These are phyloP conservation scores for Pseudolycoriella hygida DNA, from an alignment of 2,888 invertebrate genomes.

Conservation along the genomic window DNA sequence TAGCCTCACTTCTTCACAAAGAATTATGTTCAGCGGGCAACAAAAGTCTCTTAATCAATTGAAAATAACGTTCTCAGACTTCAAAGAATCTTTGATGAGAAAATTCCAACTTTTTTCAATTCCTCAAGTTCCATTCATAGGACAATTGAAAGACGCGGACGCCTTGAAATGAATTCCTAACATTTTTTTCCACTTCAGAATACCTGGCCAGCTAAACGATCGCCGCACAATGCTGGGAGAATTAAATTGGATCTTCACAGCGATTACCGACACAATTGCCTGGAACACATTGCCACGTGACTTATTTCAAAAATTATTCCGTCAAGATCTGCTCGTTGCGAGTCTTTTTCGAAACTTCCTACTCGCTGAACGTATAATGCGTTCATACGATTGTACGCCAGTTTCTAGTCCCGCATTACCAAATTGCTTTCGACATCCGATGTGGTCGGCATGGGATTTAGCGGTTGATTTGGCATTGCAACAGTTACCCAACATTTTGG, in stretches of 20 bases:
- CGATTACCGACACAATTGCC: conserved; percentile 98
- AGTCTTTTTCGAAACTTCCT: conserved; percentile 94
- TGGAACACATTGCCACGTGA: conserved; percentile 94
- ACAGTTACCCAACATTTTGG: conserved; percentile 65
- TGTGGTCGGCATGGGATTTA: conserved; percentile 97
- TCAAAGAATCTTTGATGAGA: too few relatives aligned
- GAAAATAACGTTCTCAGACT: too few relatives aligned
- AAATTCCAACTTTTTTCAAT: too few relatives aligned
- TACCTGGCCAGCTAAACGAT: conserved; percentile 89
- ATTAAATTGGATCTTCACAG: conserved; percentile 99
- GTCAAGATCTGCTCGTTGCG: conserved; percentile 96
- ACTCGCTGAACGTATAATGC: conserved; percentile 87
- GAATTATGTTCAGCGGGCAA: too few relatives aligned
- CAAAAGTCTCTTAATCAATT: too few relatives aligned
- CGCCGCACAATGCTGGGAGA: conserved; percentile 95
- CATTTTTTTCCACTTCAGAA: conserved; percentile 33
- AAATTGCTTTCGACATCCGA: conserved; percentile 72
- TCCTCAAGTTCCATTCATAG: too few relatives aligned
- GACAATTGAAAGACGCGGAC: neutral
- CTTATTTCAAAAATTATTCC: conserved; percentile 87
- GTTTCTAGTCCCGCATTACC: conserved; percentile 84
- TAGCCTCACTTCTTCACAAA: too few relatives aligned
- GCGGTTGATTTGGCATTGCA: conserved; percentile 86
- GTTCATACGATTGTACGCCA: conserved; percentile 95
- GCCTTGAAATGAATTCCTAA: conserved; percentile 6